Evolutionary conservation across 1,140 invertebrate genomes (phyloP).

Genomic region (Drosophila kohkoa): DNA sequence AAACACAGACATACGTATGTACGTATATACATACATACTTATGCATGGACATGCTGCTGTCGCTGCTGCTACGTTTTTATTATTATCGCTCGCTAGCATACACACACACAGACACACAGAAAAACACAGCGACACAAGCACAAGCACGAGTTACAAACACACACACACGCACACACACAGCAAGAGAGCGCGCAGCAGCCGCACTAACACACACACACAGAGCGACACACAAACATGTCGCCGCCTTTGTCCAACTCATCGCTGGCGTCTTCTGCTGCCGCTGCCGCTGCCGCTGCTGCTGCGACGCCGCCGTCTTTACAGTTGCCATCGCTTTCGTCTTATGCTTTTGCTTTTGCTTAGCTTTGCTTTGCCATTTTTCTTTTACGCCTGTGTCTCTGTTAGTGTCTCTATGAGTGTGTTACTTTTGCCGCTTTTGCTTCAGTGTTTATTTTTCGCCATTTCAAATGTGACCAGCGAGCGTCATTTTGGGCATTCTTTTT

Average conservation of each 20-base stretch:
- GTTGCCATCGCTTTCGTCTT: conserved; percentile 32
- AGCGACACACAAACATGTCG: conserved; percentile 51
- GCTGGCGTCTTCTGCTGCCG: conserved; percentile 27
- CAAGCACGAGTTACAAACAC: background rate
- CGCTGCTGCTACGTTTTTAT: conserved; percentile 71
- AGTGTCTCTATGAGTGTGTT: conserved; percentile 26
- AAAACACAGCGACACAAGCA: conserved; percentile 26
- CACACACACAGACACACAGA: conserved; percentile 28
- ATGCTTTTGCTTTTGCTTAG: conserved; percentile 19
- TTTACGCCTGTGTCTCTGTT: conserved; percentile 41
- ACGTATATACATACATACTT: conserved; percentile 40
- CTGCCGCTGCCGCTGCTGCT: background rate
- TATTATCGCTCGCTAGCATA: conserved; percentile 67
- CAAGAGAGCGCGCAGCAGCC: conserved; percentile 41
- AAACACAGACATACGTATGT: conserved; percentile 39
- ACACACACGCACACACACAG: conserved; percentile 12
- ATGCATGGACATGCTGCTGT: conserved; percentile 49
- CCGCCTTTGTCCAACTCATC: conserved; percentile 64
- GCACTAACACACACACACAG: conserved; percentile 31
- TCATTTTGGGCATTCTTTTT: conserved; percentile 37
- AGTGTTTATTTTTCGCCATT: conserved; percentile 53
- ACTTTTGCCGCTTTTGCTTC: conserved; percentile 33
- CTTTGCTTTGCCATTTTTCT: conserved; percentile 66
- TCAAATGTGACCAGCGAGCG: conserved; percentile 42
- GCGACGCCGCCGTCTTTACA: conserved; percentile 42